These are phyloP conservation scores for Sycophaga agraensis DNA, from an alignment of 1,140 invertebrate genomes.

Conservation along the genomic window DNA sequence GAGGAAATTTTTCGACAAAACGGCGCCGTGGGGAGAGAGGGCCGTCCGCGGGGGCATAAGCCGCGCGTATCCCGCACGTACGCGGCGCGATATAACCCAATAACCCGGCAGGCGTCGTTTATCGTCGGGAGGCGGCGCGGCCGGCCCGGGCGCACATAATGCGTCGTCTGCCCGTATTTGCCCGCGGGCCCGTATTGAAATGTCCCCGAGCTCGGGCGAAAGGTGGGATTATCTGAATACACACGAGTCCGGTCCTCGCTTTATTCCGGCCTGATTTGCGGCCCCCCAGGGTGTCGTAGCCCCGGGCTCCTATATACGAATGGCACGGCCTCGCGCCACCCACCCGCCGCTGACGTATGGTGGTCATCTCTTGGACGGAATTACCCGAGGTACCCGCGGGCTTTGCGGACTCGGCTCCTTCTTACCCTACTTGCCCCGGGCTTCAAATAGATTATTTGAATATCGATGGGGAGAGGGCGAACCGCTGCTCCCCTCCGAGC, in stretches of 20 bases:
- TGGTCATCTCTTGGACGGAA: constrained; percentile 46
- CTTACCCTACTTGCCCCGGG: not conserved
- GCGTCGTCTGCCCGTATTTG: constrained; percentile 4
- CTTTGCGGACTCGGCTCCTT: not conserved
- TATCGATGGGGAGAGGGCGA: constrained; percentile 34
- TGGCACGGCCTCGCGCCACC: not conserved
- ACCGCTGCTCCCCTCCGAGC: no score
- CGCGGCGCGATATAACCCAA: no score
- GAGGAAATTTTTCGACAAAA: constrained; percentile 18
- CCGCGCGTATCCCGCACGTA: no score
- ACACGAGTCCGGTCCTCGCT: constrained; percentile 6
- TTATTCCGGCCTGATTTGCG: constrained; percentile 46
- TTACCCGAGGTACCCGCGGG: constrained; percentile 34
- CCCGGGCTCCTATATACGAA: constrained; percentile 25
- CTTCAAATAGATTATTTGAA: constrained; percentile 49
- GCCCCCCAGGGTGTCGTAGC: constrained; percentile 50
- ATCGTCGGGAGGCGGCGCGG: no score
- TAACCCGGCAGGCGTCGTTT: no score
- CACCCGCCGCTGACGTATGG: constrained; percentile 43
- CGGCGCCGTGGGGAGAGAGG: not conserved
- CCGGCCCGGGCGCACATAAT: not conserved
- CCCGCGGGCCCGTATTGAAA: constrained; percentile 47
- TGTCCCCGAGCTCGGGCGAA: constrained; percentile 35
- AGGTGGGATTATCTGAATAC: constrained; percentile 57
- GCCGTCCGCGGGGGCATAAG: no score